Conservation (phyloP, 1,140 invertebrate genomes). For the Hylaeus anthracinus region DNA sequence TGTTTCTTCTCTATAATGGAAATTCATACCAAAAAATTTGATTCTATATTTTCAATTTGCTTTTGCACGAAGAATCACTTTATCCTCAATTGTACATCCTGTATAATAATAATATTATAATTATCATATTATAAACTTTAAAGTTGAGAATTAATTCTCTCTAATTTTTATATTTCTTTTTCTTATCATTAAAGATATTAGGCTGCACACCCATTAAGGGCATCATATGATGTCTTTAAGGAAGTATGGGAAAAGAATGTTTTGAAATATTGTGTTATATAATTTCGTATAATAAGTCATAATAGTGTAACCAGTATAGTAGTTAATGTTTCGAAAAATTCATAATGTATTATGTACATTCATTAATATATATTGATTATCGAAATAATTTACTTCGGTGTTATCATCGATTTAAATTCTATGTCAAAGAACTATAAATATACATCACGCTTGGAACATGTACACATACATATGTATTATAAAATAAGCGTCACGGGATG, state of each 20-base stretch:
- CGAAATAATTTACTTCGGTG: neutral
- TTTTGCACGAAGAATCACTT: too few relatives aligned
- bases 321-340: constrained; percentile 4
- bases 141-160: constrained; percentile 7
- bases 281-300: neutral
- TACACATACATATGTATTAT: constrained; percentile 10
- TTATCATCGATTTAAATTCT: constrained; percentile 18
- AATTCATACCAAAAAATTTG: too few relatives aligned
- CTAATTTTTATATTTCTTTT: neutral
- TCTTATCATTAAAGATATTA: neutral
- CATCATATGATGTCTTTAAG: neutral
- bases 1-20: too few relatives aligned
- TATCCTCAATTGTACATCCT: too few relatives aligned
- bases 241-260: neutral
- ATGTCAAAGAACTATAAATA: constrained; percentile 27
- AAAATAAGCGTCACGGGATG: neutral
- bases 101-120: constrained; percentile 27
- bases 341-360: too few relatives aligned
- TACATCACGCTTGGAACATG: constrained; percentile 14
- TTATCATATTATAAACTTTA: constrained; percentile 4
- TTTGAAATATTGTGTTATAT: neutral
- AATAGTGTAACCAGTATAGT: neutral
- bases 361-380: neutral
- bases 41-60: too few relatives aligned
- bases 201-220: neutral